phyloP scores from a whole-genome alignment of 2,113 vertebrate species.

The Peromyscus leucopus region DNA sequence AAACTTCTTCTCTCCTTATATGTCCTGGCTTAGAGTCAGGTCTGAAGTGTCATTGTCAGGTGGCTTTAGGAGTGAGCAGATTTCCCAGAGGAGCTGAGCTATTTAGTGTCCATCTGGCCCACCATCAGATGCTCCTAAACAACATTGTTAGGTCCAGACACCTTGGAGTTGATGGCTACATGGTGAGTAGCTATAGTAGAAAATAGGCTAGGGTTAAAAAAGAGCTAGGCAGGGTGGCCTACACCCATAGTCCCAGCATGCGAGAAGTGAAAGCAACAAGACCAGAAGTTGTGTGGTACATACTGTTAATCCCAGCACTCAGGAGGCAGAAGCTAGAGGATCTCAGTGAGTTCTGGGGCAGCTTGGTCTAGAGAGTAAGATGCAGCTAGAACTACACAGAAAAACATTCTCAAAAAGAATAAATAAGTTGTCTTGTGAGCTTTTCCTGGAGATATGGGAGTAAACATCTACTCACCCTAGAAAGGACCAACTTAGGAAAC shows the following conservation, averaged over 20 bases:
- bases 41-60: neutral
- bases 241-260: neutral
- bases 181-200: neutral
- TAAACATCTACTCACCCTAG: neutral
- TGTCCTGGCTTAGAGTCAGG: neutral
- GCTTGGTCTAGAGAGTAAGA: neutral
- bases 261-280: neutral
- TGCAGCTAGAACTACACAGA: neutral
- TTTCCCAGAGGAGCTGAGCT: neutral
- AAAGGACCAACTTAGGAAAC: neutral
- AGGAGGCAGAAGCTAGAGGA: neutral
- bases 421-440: neutral
- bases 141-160: neutral
- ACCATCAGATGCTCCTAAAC: neutral
- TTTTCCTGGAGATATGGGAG: neutral
- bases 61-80: neutral
- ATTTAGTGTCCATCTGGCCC: neutral
- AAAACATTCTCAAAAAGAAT: neutral
- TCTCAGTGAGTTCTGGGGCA: neutral
- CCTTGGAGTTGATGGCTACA: neutral
- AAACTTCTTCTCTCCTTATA: neutral
- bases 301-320: neutral
- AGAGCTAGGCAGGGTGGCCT: neutral
- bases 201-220: neutral
- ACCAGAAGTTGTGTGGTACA: neutral